A percentile compares a stretch with the other conserved stretches of the same genome.
Evolutionary conservation across 2,888 invertebrate species (phyloP).

Genomic region (Congeria kusceri): DNA sequence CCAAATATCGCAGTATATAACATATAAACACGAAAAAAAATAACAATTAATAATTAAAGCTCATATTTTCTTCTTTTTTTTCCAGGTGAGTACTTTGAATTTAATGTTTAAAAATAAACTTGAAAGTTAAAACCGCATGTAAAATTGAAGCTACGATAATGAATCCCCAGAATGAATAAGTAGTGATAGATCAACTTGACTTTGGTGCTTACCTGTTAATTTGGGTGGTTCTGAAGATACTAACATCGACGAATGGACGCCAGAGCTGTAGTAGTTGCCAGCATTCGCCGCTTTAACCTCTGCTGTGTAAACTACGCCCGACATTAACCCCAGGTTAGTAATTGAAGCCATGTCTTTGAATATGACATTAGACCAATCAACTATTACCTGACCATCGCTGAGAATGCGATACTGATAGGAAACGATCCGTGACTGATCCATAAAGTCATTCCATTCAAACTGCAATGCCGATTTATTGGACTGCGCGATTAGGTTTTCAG

Average conservation of each 20-base stretch:
- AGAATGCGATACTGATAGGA: constrained; percentile 37
- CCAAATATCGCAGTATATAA: too few species aligned
- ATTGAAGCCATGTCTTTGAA: not conserved
- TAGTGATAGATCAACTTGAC: not conserved
- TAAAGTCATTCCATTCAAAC: constrained; percentile 38
- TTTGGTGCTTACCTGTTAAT: constrained; percentile 24
- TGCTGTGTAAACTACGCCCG: constrained; percentile 4
- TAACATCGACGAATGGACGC: constrained; percentile 6
- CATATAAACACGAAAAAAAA: too few species aligned
- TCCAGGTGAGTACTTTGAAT: too few species aligned
- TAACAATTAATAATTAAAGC: too few species aligned
- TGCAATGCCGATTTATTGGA: constrained; percentile 6
- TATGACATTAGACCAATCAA: constrained; percentile 21
- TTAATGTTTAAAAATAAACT: too few species aligned
- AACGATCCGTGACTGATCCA: constrained; percentile 17
- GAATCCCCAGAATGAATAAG: not conserved
- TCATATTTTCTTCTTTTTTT: too few species aligned
- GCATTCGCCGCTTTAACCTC: constrained; percentile 36
- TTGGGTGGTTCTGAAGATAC: constrained; percentile 13
- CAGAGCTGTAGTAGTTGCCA: constrained; percentile 12
- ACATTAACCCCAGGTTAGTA: not conserved
- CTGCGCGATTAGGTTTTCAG: not conserved
- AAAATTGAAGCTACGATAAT: not conserved
- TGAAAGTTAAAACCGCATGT: too few species aligned
- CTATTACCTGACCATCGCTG: not conserved